Evolutionary conservation across 2,797 vertebrate species (phyloP).

Genomic region (Hoplostethus atlanticus): DNA sequence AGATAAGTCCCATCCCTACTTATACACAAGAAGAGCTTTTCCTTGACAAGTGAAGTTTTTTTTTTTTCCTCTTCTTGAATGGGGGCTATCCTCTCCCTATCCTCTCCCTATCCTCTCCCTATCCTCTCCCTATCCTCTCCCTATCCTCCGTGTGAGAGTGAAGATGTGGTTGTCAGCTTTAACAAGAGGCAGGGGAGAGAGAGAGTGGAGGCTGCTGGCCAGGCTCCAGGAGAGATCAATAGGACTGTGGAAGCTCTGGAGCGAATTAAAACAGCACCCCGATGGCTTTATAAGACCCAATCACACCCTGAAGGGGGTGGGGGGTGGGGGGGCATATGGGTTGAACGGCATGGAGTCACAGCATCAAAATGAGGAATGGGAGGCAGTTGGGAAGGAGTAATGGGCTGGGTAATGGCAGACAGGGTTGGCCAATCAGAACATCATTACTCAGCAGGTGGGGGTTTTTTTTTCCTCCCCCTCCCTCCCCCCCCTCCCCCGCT

Average conservation of each 20-base stretch:
- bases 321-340: slow-evolving; percentile 52
- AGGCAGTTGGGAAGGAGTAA: slow-evolving; percentile 73
- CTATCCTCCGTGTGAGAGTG: slow-evolving; percentile 34
- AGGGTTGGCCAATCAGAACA: slow-evolving; percentile 76
- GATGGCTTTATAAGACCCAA: slow-evolving; percentile 79
- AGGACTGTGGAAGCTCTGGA: slow-evolving; percentile 73
- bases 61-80: background rate
- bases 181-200: slow-evolving; percentile 50
- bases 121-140: too few relatives aligned
- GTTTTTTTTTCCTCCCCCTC: slow-evolving; percentile 12
- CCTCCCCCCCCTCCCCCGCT: background rate
- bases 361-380: slow-evolving; percentile 72
- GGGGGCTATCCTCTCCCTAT: too few relatives aligned
- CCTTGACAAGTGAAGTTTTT: slow-evolving; percentile 39
- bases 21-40: slow-evolving; percentile 31
- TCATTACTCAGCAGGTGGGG: slow-evolving; percentile 71
- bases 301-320: slow-evolving; percentile 68
- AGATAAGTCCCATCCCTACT: slow-evolving; percentile 24
- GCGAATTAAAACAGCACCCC: slow-evolving; percentile 82
- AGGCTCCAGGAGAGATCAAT: slow-evolving; percentile 74
- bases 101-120: too few relatives aligned
- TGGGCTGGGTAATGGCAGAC: slow-evolving; percentile 77
- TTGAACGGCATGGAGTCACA: slow-evolving; percentile 52
- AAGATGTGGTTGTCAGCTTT: slow-evolving; percentile 69
- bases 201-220: slow-evolving; percentile 50